Evolutionary conservation across 2,888 invertebrate genomes (phyloP), one percentile per base, ranked within the genome.

Genomic region (Herminia tarsipennalis): DNA sequence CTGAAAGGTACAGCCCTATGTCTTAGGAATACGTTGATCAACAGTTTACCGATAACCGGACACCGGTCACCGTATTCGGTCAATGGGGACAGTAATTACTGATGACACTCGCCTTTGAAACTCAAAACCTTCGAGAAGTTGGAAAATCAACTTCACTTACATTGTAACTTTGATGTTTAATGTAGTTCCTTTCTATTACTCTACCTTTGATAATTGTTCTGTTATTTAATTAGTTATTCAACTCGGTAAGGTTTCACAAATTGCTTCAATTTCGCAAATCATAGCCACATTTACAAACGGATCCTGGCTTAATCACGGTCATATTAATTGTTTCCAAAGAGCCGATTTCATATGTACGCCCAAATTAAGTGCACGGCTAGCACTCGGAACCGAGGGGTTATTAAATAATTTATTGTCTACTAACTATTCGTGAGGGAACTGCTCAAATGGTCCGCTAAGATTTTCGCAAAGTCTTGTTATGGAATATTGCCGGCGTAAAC

Each of bases 401-500:
- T 87, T 86, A 88, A 85, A 88, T 87, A 88, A 90, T 90, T 89
- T 89, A 88, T 88, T 88, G 88, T 88, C 81, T 83, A 74, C 75
- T 80, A 73, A 84, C 86, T 88, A 86, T 83, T 82, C 79, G 81
- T 73, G 76, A 82, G 81, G 84, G 81, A 70, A 75, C 74, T 73
- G 76, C 73, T 81, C 78, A 69, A 84, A 81, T 77, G 81, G 78
- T 78, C 70, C 62, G 72, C 76, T 77, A 86, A 86, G 85, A 87
- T 86, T 86, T 68, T 70, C n/a, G 77, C 72, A 66, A 84, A 79
- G 77, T 83, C 79, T 76, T 78, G 80, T 77, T 79, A 73, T 69
- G 75, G 75, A 79, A 83, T 81, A 84, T 80, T 80, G 79, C 78
- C 62, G 64, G 66, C 72, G 71, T 76, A 81, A 84, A 83, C 80